Percentiles rank a stretch among this genome's conserved stretches.
Conservation (phyloP, 2,113 vertebrate species). For the Hyperoodon ampullatus region DNA sequence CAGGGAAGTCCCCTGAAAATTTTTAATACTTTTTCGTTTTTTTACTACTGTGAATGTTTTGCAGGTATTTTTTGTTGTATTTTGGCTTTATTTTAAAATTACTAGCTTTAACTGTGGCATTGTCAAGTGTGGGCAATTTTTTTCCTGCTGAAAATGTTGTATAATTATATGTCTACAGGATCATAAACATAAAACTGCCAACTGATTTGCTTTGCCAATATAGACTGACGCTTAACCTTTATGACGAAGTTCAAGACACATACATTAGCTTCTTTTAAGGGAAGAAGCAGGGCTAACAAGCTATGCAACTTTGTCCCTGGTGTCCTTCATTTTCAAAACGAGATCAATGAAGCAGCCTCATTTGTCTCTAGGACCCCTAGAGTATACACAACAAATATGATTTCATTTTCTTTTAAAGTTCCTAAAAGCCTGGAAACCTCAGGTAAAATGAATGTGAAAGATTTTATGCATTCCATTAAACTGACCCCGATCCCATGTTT, state of each 20-base stretch:
- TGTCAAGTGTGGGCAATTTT: not conserved
- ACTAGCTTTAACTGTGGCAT: not conserved
- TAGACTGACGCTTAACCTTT: not conserved
- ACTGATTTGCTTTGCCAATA: not conserved
- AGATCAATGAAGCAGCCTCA: not conserved
- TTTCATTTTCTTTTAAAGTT: not conserved
- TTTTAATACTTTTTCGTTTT: not conserved
- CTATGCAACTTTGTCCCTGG: not conserved
- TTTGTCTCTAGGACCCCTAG: not conserved
- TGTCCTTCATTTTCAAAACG: not conserved
- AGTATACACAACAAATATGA: not conserved
- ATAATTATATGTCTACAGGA: not conserved
- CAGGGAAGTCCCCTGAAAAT: not conserved
- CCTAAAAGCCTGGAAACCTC: not conserved
- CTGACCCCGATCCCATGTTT: not conserved
- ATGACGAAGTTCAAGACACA: not conserved
- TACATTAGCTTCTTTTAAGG: not conserved
- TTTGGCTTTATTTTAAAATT: constrained; percentile 21
- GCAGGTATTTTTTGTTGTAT: not conserved
- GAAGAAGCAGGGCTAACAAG: not conserved
- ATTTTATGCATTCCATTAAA: not conserved
- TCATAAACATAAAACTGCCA: not conserved
- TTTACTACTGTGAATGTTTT: not conserved
- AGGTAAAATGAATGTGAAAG: not conserved
- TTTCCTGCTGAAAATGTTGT: not conserved